phyloP scores from a whole-genome alignment of 2,113 vertebrate species.

The Urocolius indicus region DNA sequence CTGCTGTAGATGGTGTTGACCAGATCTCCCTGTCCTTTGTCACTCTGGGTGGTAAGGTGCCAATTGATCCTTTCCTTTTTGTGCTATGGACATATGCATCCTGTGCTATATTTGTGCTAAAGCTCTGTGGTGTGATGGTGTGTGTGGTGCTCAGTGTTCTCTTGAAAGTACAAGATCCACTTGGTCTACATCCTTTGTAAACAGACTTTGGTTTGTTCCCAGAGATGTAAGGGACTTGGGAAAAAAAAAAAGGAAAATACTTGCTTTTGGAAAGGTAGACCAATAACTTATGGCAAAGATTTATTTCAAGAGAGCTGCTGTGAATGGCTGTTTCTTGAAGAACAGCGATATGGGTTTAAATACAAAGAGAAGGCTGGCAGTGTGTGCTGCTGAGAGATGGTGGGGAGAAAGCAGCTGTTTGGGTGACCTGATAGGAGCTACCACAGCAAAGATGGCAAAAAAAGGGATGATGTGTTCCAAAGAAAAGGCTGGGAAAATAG shows the following conservation, averaged over 20 bases:
- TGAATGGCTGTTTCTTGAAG: accelerated
- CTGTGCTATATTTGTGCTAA: not conserved
- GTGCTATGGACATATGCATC: not conserved
- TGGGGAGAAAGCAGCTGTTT: not conserved
- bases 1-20: not conserved
- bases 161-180: not conserved
- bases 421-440: not conserved
- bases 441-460: not conserved
- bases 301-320: not conserved
- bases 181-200: not conserved
- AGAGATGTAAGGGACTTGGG: not conserved
- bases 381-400: not conserved
- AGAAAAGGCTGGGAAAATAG: not conserved
- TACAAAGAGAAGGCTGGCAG: not conserved
- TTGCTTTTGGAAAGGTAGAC: not conserved
- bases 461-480: not conserved
- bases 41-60: not conserved
- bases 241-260: not conserved
- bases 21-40: not conserved
- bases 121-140: not conserved
- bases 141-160: not conserved
- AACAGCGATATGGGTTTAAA: not conserved
- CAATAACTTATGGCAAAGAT: not conserved
- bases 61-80: not conserved
- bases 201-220: not conserved